Evolutionary conservation across 2,888 invertebrate genomes (phyloP).

Genomic region (Troilus luridus): DNA sequence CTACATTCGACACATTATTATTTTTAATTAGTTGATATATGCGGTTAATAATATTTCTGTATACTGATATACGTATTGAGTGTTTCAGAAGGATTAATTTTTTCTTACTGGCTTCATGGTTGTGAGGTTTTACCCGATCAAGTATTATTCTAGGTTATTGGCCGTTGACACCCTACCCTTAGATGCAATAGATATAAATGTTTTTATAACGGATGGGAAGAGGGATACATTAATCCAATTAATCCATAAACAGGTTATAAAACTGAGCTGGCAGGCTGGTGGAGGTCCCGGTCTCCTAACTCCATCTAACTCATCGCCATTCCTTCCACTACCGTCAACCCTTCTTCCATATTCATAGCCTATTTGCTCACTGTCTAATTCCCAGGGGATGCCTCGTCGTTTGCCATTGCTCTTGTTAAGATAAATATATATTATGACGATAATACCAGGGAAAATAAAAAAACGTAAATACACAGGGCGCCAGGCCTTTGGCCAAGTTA

Average conservation of each 20-base stretch:
- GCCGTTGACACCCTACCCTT: neutral
- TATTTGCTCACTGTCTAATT: constrained; percentile 10
- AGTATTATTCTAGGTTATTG: neutral
- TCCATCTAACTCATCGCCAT: constrained; percentile 17
- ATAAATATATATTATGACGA: constrained; percentile 19
- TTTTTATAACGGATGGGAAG: neutral
- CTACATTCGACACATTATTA: too few relatives aligned
- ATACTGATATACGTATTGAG: too few relatives aligned
- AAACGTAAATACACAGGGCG: too few relatives aligned
- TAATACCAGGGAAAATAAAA: too few relatives aligned
- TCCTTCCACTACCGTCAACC: neutral
- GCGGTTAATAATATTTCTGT: too few relatives aligned
- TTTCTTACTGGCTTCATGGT: too few relatives aligned
- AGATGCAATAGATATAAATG: neutral
- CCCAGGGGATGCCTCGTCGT: neutral
- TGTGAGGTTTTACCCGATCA: neutral
- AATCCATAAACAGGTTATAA: neutral
- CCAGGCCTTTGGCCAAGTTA: too few relatives aligned
- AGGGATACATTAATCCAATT: neutral
- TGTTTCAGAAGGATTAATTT: too few relatives aligned
- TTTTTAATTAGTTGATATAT: too few relatives aligned
- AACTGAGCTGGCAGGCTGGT: neutral
- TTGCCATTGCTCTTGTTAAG: neutral
- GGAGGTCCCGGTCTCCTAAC: neutral
- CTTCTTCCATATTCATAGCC: constrained; percentile 36